These are phyloP conservation scores for Zingel zingel DNA, from an alignment of 2,113 vertebrate species.

Conservation along the genomic window DNA sequence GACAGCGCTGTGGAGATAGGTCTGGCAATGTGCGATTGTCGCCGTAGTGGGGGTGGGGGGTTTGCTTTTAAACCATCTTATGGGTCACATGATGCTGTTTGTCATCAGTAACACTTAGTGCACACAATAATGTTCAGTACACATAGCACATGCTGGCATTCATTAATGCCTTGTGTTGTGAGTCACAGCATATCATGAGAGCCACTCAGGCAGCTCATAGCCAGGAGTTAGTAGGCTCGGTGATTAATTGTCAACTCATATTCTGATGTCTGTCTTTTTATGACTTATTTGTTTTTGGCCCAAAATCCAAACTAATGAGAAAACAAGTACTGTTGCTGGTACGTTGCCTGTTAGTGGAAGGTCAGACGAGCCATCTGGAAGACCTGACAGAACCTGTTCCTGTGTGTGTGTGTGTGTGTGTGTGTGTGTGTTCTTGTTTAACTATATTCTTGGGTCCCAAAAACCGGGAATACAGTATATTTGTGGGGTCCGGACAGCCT, in stretches of 20 bases:
- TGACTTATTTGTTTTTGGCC: conserved; percentile 31
- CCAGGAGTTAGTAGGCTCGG: neutral
- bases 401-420: conserved; percentile 6
- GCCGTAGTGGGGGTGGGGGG: neutral
- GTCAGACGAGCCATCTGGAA: conserved; percentile 68
- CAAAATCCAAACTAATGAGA: conserved; percentile 60
- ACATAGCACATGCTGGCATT: conserved; percentile 26
- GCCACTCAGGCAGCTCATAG: conserved; percentile 14
- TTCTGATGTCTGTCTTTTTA: conserved; percentile 40
- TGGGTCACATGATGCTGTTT: neutral
- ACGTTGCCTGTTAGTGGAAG: conserved; percentile 72
- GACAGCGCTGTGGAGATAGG: too few relatives aligned
- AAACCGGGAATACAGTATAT: too few relatives aligned
- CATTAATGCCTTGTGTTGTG: conserved; percentile 38
- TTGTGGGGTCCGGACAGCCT: too few relatives aligned
- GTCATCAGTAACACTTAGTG: conserved; percentile 4
- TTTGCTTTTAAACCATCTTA: neutral
- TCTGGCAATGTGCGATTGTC: too few relatives aligned
- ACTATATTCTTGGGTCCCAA: too few relatives aligned
- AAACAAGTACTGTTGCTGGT: conserved; percentile 43
- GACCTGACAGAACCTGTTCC: conserved; percentile 43
- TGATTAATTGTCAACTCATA: conserved; percentile 35
- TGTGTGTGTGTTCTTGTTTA: neutral
- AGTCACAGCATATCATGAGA: conserved; percentile 27
- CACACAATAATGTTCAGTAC: conserved; percentile 11